Evolutionary conservation across 2,113 vertebrate genomes (phyloP).

Genomic region (Crotalus helleri): DNA sequence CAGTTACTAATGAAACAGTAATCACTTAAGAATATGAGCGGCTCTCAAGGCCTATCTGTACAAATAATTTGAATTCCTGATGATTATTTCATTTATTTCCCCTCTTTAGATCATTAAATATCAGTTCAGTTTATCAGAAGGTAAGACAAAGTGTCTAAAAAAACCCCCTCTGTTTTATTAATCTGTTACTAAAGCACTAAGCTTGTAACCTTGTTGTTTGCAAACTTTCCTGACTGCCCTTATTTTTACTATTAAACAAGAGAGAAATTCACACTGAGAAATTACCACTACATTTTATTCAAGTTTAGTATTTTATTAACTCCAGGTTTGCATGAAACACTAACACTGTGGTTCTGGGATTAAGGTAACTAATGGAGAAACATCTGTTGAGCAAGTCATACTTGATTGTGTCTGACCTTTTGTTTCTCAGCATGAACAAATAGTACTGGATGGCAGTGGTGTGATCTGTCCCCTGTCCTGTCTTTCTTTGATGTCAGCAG

Average conservation of each 20-base stretch:
- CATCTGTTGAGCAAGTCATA: conserved; percentile 68
- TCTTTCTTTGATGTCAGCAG: conserved; percentile 66
- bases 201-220: conserved; percentile 72
- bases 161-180: conserved; percentile 70
- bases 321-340: conserved; percentile 80
- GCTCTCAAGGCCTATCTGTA: conserved; percentile 79
- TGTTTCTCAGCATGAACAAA: conserved; percentile 79
- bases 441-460: conserved; percentile 69
- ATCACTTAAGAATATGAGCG: conserved; percentile 67
- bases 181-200: conserved; percentile 72
- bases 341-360: conserved; percentile 76
- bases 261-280: conserved; percentile 68
- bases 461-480: conserved; percentile 72
- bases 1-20: conserved; percentile 68
- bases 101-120: conserved; percentile 98
- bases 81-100: conserved; percentile 82
- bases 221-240: conserved; percentile 71
- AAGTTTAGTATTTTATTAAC: conserved; percentile 71
- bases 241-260: conserved; percentile 73
- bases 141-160: conserved; percentile 86
- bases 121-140: conserved; percentile 98
- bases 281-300: conserved; percentile 69
- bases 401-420: conserved; percentile 69
- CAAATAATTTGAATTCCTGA: conserved; percentile 77
- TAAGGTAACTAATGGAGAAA: conserved; percentile 73